These are phyloP conservation scores for Saimiri boliviensis DNA, from an alignment of 2,113 vertebrate genomes.

Conservation along the genomic window DNA sequence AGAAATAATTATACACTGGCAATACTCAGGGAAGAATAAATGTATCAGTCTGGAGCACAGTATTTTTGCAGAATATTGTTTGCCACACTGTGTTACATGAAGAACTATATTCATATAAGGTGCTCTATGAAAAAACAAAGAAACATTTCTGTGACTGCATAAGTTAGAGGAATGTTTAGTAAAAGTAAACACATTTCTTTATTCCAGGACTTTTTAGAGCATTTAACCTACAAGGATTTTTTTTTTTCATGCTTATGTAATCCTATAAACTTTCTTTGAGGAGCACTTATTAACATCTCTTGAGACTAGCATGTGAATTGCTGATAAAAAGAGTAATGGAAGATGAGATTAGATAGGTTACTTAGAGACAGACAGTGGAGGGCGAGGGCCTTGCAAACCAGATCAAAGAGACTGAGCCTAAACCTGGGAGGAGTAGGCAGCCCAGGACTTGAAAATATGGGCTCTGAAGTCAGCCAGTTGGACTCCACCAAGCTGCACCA, in stretches of 20 bases:
- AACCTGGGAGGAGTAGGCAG: neutral
- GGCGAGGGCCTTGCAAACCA: neutral
- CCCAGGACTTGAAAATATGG: accelerated
- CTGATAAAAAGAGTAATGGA: neutral
- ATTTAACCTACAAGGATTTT: neutral
- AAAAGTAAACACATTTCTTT: neutral
- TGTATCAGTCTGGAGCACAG: neutral
- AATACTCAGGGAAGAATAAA: neutral
- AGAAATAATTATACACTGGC: neutral
- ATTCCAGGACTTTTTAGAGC: neutral
- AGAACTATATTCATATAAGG: neutral
- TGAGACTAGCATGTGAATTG: neutral
- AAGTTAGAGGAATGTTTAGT: neutral
- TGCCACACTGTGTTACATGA: neutral
- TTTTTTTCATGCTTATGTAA: too few species aligned
- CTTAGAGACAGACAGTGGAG: neutral
- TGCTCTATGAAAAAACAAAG: neutral
- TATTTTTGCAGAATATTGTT: neutral
- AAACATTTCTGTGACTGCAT: neutral
- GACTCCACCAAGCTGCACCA: accelerated
- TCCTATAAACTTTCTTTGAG: neutral
- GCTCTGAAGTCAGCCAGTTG: accelerated
- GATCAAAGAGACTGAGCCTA: neutral
- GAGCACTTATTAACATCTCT: neutral
- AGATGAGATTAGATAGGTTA: neutral